phyloP scores from a whole-genome alignment of 2,797 vertebrate species.

The Muraenolepis orangiensis region DNA sequence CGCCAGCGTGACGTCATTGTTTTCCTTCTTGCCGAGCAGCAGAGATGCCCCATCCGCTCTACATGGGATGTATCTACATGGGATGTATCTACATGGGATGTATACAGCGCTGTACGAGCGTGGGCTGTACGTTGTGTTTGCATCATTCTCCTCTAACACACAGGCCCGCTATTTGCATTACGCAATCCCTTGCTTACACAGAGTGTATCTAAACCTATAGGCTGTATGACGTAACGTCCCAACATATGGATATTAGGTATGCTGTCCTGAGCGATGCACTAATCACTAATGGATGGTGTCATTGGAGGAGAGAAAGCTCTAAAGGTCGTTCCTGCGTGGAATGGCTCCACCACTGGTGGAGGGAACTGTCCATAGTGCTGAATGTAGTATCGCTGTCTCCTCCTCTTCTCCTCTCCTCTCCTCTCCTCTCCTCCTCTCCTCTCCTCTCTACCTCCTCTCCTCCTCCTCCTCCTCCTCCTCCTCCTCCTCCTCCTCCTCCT shows the following conservation, averaged over 20 bases:
- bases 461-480: no score
- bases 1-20: conserved; percentile 56
- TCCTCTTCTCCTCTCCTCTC: conserved; percentile 17
- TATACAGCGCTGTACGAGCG: not conserved
- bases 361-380: conserved; percentile 68
- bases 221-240: no score
- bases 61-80: not conserved
- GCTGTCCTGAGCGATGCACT: no score
- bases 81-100: not conserved
- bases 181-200: no score
- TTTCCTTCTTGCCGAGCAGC: conserved; percentile 42
- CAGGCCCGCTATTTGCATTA: no score
- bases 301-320: not conserved
- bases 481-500: not conserved
- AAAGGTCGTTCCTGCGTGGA: not conserved
- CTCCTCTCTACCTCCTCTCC: no score
- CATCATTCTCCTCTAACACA: no score
- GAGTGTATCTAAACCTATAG: no score
- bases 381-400: conserved; percentile 33
- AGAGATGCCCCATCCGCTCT: conserved; percentile 19
- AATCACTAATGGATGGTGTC: no score
- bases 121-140: not conserved
- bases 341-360: conserved; percentile 13
- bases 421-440: conserved; percentile 40
- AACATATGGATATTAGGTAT: no score